phyloP scores from a whole-genome alignment of 2,888 invertebrate species.

The Adineta ricciae region DNA sequence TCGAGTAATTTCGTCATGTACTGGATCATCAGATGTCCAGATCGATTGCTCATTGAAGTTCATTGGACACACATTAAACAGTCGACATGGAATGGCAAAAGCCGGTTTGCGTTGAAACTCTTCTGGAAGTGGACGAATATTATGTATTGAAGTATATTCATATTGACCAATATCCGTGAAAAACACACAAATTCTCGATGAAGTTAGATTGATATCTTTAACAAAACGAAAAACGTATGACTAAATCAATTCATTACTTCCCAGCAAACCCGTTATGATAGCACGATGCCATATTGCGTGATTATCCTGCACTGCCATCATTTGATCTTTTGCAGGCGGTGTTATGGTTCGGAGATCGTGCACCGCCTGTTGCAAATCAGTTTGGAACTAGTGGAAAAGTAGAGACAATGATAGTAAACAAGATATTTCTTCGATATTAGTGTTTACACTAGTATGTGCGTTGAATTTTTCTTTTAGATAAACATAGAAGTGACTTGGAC shows the following conservation, averaged over 20 bases:
- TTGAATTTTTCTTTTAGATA: not conserved
- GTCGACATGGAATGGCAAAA: slow-evolving; percentile 9
- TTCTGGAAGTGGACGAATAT: not conserved
- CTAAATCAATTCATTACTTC: not conserved
- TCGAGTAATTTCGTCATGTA: not conserved
- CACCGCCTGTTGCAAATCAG: not conserved
- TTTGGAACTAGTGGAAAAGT: not conserved
- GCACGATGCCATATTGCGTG: slow-evolving; percentile 19
- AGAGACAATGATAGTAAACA: not conserved
- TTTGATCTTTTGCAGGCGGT: not conserved
- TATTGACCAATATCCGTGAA: not conserved
- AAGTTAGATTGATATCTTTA: not conserved
- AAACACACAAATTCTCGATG: not conserved
- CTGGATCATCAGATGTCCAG: not conserved
- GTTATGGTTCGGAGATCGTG: not conserved
- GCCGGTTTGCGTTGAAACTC: not conserved
- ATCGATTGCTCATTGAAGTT: not conserved
- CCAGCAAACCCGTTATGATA: not conserved
- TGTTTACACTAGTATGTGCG: not conserved
- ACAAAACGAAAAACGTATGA: not conserved
- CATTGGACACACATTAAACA: not conserved
- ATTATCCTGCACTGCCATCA: not conserved
- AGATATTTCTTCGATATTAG: not conserved
- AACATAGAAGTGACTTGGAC: slow-evolving; percentile 4
- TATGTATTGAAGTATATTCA: not conserved